phyloP scores from a whole-genome alignment of 1,140 invertebrate genomes.

The Ceratosolen fusciceps region DNA sequence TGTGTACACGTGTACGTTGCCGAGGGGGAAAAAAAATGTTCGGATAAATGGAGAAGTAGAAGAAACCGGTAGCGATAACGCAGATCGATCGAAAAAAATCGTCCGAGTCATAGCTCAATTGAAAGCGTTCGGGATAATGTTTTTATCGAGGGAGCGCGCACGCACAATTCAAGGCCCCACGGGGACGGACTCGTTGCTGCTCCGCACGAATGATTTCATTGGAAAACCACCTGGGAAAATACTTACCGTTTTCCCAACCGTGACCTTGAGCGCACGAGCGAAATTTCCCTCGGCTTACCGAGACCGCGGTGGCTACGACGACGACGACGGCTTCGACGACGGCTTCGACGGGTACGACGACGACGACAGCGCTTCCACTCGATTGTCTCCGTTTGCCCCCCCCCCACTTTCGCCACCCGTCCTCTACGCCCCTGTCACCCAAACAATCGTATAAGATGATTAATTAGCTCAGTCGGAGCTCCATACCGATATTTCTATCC shows the following conservation, averaged over 20 bases:
- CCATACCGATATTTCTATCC: too few relatives aligned
- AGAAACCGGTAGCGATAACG: too few relatives aligned
- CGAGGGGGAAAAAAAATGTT: background rate
- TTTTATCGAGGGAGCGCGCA: background rate
- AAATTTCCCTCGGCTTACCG: background rate
- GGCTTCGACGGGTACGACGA: too few relatives aligned
- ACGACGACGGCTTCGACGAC: too few relatives aligned
- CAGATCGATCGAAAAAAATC: background rate
- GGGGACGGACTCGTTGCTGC: background rate
- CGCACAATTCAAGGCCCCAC: background rate
- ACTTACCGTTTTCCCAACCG: background rate
- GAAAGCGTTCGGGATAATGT: background rate
- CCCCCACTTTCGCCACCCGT: too few relatives aligned
- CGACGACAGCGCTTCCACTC: background rate
- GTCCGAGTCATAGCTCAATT: background rate
- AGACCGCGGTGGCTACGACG: too few relatives aligned
- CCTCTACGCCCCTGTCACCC: too few relatives aligned
- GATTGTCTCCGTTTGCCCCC: too few relatives aligned
- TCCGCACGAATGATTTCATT: background rate
- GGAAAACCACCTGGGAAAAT: slow-evolving; percentile 18
- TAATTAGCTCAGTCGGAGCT: too few relatives aligned
- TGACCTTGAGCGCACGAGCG: background rate
- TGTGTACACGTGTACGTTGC: too few relatives aligned
- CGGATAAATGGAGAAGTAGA: background rate
- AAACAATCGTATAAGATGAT: too few relatives aligned